phyloP scores from a whole-genome alignment of 2,797 vertebrate genomes.

The Typhlichthys eigenmanni region DNA sequence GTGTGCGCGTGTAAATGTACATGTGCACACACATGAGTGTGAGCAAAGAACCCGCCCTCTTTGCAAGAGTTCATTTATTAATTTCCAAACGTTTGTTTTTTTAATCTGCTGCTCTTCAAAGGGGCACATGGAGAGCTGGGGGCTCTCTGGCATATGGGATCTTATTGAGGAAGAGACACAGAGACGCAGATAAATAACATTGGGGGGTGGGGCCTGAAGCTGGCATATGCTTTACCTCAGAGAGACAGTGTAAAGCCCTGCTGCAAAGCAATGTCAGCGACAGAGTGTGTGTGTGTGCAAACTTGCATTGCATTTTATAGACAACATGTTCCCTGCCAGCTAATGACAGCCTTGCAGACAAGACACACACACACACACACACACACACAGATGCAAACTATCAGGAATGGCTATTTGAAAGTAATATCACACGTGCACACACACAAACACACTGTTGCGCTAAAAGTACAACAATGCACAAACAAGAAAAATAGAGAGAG shows the following conservation, averaged over 20 bases:
- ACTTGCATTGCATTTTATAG: too few relatives aligned
- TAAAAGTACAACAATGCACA: too few relatives aligned
- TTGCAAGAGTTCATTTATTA: conserved; percentile 55
- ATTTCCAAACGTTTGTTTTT: conserved; percentile 64
- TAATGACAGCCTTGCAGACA: too few relatives aligned
- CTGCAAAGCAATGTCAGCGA: not conserved
- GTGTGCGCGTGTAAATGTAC: conserved; percentile 14
- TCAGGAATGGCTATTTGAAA: too few relatives aligned
- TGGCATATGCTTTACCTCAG: conserved; percentile 33
- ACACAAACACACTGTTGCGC: too few relatives aligned
- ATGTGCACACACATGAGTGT: conserved; percentile 7
- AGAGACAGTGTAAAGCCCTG: not conserved
- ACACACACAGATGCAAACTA: too few relatives aligned
- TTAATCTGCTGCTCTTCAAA: conserved; percentile 69
- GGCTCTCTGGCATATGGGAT: conserved; percentile 59
- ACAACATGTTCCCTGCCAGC: too few relatives aligned
- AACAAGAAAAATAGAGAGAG: too few relatives aligned
- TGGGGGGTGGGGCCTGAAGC: not conserved
- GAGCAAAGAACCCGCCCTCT: conserved; percentile 15
- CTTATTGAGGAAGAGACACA: conserved; percentile 62
- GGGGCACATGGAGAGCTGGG: conserved; percentile 57
- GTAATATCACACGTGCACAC: too few relatives aligned
- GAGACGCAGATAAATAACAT: conserved; percentile 40
- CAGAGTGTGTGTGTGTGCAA: not conserved
- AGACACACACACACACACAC: too few relatives aligned